Evolutionary conservation across 2,113 vertebrate genomes (phyloP).

Genomic region (Arvicanthis niloticus): DNA sequence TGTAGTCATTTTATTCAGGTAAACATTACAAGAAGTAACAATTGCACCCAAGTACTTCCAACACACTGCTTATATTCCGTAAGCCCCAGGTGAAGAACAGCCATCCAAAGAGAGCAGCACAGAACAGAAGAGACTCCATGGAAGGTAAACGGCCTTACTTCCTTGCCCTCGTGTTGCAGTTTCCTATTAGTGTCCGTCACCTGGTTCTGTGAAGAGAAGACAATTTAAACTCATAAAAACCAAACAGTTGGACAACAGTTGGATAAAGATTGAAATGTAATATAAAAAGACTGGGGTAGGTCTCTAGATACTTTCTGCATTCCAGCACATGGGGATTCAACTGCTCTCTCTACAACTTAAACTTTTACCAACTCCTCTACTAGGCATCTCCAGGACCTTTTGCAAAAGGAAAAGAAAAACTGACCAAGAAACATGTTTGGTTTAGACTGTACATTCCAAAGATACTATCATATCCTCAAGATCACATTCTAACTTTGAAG

Average conservation of each 20-base stretch:
- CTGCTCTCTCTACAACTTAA: conserved; percentile 26
- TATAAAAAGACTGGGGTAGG: not conserved
- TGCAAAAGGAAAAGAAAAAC: conserved; percentile 51
- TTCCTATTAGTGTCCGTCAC: conserved; percentile 95
- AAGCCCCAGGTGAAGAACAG: conserved; percentile 51
- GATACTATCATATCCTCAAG: conserved; percentile 5
- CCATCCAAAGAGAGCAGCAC: conserved; percentile 50
- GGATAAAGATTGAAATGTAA: conserved; percentile 48
- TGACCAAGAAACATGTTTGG: not conserved
- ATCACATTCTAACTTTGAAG: conserved; percentile 1
- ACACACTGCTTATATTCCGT: not conserved
- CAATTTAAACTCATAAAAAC: conserved; percentile 76
- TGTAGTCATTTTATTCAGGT: conserved; percentile 30
- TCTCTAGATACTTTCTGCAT: not conserved
- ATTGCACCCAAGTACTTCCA: conserved; percentile 23
- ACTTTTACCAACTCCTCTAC: not conserved
- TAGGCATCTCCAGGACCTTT: conserved; percentile 12
- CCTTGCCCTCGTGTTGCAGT: conserved; percentile 94
- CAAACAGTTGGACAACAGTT: conserved; percentile 43
- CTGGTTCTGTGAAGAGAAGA: conserved; percentile 90
- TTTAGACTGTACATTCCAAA: conserved; percentile 32
- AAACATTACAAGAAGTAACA: conserved; percentile 41
- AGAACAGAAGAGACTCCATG: conserved; percentile 60
- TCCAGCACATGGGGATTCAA: not conserved
- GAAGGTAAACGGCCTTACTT: conserved; percentile 85